A percentile compares a stretch with the other conserved stretches of the same genome.
Conservation (phyloP, 2,888 invertebrate species). For the Andrena haemorrhoa region DNA sequence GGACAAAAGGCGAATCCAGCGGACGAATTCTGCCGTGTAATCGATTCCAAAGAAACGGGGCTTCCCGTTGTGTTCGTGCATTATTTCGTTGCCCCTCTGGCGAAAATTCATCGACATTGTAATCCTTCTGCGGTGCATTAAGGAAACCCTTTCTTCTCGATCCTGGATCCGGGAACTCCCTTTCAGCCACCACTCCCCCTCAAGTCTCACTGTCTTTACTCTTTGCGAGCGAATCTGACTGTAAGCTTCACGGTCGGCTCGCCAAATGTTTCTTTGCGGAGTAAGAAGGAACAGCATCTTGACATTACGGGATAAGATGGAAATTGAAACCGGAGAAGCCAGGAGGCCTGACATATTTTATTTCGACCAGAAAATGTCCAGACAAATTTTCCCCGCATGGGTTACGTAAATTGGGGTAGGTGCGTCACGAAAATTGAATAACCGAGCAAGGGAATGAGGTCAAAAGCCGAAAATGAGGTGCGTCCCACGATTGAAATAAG, state of each 20-base stretch:
- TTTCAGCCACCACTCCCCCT: not conserved
- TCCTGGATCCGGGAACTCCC: not conserved
- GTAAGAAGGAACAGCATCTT: not conserved
- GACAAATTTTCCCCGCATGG: not conserved
- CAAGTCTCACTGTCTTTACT: not conserved
- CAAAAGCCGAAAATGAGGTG: not conserved
- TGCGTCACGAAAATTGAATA: not conserved
- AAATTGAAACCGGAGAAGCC: not conserved
- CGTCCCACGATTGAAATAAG: slow-evolving; percentile 1
- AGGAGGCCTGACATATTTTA: no score
- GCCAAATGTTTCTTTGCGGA: not conserved
- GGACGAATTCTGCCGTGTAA: not conserved
- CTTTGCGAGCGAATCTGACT: not conserved
- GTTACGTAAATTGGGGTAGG: not conserved
- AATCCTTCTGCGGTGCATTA: slow-evolving; percentile 38
- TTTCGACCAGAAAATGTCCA: no score
- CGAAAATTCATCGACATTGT: slow-evolving; percentile 23
- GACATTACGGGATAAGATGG: not conserved
- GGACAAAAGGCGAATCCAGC: not conserved
- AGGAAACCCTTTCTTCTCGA: slow-evolving; percentile 27
- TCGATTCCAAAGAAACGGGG: slow-evolving; percentile 18
- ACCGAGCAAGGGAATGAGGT: not conserved
- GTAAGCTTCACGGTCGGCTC: not conserved
- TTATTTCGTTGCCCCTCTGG: not conserved
- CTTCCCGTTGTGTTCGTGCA: not conserved